Conservation (phyloP, 2,797 vertebrate genomes). For the Phyllotis vaccarum region DNA sequence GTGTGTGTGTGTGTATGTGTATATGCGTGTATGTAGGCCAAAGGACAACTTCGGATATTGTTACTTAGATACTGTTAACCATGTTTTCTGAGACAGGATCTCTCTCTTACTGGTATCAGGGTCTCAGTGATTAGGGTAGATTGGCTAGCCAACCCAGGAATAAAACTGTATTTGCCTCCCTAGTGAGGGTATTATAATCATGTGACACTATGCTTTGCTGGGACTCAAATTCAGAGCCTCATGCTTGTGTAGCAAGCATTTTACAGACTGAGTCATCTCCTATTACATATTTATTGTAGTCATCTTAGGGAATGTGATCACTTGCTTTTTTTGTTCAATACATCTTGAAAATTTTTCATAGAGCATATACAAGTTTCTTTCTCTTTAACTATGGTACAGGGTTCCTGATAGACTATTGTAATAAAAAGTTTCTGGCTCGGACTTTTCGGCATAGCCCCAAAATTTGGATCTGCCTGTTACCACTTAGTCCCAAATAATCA, state of each 20-base stretch:
- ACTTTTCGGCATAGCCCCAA: too few relatives aligned
- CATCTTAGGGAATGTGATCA: neutral
- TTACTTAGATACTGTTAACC: neutral
- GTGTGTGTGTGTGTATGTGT: too few relatives aligned
- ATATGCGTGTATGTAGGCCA: neutral
- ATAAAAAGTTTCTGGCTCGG: too few relatives aligned
- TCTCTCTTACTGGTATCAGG: neutral
- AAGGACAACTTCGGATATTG: neutral
- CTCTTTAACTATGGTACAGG: neutral
- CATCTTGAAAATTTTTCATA: constrained; percentile 22
- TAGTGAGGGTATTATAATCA: neutral
- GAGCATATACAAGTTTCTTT: neutral
- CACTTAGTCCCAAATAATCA: too few relatives aligned
- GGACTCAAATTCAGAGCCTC: neutral
- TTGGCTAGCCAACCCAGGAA: neutral
- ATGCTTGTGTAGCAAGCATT: neutral
- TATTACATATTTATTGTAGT: neutral
- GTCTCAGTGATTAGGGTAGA: neutral
- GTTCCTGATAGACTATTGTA: too few relatives aligned
- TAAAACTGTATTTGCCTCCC: neutral
- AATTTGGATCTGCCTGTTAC: too few relatives aligned
- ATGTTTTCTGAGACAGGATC: neutral
- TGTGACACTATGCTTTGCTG: neutral
- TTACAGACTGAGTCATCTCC: neutral
- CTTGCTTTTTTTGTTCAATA: constrained; percentile 12